Base-by-base conservation (phyloP, 2,797 vertebrate genomes). In the Calcarius lapponicus region DNA sequence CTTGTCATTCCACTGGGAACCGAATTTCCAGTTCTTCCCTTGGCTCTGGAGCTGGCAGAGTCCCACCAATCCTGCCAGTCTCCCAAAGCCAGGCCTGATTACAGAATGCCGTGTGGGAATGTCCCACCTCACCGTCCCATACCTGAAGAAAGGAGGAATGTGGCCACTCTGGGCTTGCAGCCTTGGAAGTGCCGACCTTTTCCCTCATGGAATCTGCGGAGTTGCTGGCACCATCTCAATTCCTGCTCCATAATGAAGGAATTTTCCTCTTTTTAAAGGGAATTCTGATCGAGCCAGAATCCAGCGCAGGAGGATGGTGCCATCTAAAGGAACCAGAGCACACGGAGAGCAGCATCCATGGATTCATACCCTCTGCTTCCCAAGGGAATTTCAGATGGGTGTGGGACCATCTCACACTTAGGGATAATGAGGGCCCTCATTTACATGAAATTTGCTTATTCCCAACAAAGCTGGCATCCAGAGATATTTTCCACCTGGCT, bases 311-410 rank as follows among this genome's bases (percentile, higher is more conserved):
- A 91, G 96, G 93, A 98, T 93, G 96, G 97, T 95, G 98, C 98
- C 98, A 98, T 96, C 98, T 98, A 98, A 97, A 98, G 98, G 98
- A 97, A 45, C 92, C 3, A 0, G 56, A 73, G 87, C 88, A 92
- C 95, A 94, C 12, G 15, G 65, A 66, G 61, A 96, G 83, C 61
- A 66, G 80, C 88, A 50, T 62, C 56, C 42, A 9, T 70, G 40
- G 48, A 70, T 78, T 70, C 40, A 24, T 12, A 38, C 15, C n/a
- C 29, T 54, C 21, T 1, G 1, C 40, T 73, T 73, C 79, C 60
- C 32, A 11, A 32, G 38, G 38, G 67, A 38, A 42, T 48, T 86
- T 65, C 16, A 12, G 42, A 7, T 17, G 42, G 22, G 7, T 9
- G 9, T 9, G 31, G 21, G 36, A 9, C 53, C 4, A 1, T 38